phyloP scores from a whole-genome alignment of 2,797 vertebrate species.

The Dipus sagitta region DNA sequence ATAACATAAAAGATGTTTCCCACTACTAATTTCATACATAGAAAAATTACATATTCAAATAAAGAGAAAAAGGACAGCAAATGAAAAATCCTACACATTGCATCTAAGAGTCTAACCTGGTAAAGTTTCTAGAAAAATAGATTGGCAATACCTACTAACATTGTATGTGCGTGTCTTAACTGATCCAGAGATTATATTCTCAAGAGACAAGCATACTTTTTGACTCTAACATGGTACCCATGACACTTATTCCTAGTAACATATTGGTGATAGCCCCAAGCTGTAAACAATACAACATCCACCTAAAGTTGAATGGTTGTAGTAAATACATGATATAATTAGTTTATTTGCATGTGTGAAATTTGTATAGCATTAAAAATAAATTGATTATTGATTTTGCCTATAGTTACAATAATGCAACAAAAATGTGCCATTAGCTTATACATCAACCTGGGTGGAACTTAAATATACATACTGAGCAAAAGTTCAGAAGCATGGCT shows the following conservation, averaged over 20 bases:
- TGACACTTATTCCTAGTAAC: neutral
- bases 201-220: conserved; percentile 15
- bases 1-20: neutral
- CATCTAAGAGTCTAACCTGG: neutral
- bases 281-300: neutral
- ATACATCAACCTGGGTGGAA: neutral
- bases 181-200: neutral
- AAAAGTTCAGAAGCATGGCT: neutral
- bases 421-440: neutral
- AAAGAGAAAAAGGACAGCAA: neutral
- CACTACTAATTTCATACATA: neutral
- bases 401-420: neutral
- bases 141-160: neutral
- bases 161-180: neutral
- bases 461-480: neutral
- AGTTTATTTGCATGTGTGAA: neutral
- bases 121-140: neutral
- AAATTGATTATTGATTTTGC: neutral
- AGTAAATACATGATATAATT: neutral
- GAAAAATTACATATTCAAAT: conserved; percentile 35
- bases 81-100: neutral
- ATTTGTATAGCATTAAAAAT: neutral
- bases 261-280: neutral
- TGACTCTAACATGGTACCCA: neutral
- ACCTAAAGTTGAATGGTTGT: conserved; percentile 1